These are phyloP conservation scores for Tridacna gigas DNA, from an alignment of 2,888 invertebrate species.

Conservation along the genomic window DNA sequence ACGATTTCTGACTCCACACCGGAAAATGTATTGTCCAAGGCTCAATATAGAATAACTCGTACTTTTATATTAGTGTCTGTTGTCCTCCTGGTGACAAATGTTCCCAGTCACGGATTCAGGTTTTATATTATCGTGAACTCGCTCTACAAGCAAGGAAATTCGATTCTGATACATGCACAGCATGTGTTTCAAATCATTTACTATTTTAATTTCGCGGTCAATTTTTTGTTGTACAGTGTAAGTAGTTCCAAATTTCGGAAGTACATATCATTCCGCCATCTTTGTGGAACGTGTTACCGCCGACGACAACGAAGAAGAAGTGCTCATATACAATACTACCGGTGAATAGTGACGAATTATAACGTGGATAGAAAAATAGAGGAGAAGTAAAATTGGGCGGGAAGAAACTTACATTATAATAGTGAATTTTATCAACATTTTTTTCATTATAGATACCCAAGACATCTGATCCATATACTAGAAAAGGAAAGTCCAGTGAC, in stretches of 20 bases:
- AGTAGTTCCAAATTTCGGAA: conserved; percentile 72
- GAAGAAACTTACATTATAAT: no score
- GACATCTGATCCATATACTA: no score
- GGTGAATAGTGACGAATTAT: background rate
- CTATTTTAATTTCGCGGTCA: conserved; percentile 73
- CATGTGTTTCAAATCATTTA: conserved; percentile 74
- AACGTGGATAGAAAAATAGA: no score
- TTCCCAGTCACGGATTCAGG: conserved; percentile 79
- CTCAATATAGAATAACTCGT: conserved; percentile 72
- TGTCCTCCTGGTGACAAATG: conserved; percentile 75
- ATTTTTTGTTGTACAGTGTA: conserved; percentile 72
- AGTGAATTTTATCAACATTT: no score
- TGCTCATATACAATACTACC: conserved; percentile 19
- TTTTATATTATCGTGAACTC: conserved; percentile 69
- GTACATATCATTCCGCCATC: conserved; percentile 36
- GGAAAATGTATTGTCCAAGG: conserved; percentile 64
- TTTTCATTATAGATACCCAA: no score
- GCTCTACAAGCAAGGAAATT: conserved; percentile 37
- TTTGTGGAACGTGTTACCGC: conserved; percentile 38
- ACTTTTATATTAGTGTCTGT: conserved; percentile 78
- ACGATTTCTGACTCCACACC: conserved; percentile 26
- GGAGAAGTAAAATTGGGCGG: no score
- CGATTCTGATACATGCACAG: conserved; percentile 59
- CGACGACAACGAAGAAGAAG: conserved; percentile 28
- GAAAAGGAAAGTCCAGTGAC: no score